Conservation (phyloP, 2,888 invertebrate species). For the Argyresthia goedartella region DNA sequence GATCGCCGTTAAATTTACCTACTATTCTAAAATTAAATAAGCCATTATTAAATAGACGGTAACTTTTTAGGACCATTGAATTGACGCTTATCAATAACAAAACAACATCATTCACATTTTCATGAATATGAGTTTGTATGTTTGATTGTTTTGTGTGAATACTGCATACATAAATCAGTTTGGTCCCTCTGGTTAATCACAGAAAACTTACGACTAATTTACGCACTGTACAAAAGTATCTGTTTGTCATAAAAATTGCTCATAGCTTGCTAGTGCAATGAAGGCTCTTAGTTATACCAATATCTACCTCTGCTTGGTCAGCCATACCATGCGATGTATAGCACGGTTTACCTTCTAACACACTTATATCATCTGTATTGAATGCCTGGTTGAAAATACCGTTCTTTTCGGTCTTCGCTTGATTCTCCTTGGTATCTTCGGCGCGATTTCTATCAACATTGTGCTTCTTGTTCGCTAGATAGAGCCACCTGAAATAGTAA, state of each 20-base stretch:
- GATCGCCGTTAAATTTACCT: too few relatives aligned
- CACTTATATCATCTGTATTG: constrained; percentile 35
- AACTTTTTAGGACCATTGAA: too few relatives aligned
- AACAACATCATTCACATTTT: too few relatives aligned
- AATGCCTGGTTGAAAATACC: constrained; percentile 59
- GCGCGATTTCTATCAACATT: constrained; percentile 20
- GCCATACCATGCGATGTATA: constrained; percentile 17
- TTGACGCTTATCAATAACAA: too few relatives aligned
- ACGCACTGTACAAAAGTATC: too few relatives aligned
- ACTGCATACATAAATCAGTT: too few relatives aligned
- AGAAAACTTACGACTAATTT: too few relatives aligned
- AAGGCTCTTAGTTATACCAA: constrained; percentile 54
- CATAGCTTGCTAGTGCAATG: constrained; percentile 46
- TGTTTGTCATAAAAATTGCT: background rate
- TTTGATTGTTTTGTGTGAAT: too few relatives aligned
- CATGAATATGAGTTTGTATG: too few relatives aligned
- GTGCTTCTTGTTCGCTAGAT: constrained; percentile 75
- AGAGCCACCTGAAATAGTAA: constrained; percentile 73
- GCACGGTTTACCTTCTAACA: background rate
- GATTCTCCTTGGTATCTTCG: constrained; percentile 22
- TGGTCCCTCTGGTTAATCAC: too few relatives aligned
- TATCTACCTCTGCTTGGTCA: constrained; percentile 48
- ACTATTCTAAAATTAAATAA: too few relatives aligned
- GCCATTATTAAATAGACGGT: too few relatives aligned
- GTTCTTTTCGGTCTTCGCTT: constrained; percentile 24